phyloP scores from a whole-genome alignment of 2,797 vertebrate genomes.

The Aldrovandia affinis region DNA sequence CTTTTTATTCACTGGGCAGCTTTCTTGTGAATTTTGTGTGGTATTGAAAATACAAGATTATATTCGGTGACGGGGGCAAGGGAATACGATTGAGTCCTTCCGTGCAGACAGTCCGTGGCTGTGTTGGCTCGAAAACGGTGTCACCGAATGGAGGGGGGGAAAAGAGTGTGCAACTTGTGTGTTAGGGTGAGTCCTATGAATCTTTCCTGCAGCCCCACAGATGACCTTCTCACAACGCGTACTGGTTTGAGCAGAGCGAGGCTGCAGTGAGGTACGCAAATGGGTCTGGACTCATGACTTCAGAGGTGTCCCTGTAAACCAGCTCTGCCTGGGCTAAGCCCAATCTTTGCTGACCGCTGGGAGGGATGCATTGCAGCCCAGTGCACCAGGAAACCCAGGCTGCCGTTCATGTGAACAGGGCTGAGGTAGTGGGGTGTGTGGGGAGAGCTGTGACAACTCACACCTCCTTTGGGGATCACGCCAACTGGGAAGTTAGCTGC shows the following conservation, averaged over 20 bases:
- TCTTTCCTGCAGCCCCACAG: slow-evolving; percentile 47
- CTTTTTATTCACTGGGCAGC: slow-evolving; percentile 43
- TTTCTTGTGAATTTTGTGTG: slow-evolving; percentile 43
- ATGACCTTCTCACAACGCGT: slow-evolving; percentile 27
- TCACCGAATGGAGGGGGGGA: not conserved
- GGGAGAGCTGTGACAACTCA: too few relatives aligned
- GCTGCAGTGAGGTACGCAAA: not conserved
- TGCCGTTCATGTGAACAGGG: slow-evolving; percentile 35
- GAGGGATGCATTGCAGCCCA: slow-evolving; percentile 6
- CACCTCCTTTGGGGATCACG: too few relatives aligned
- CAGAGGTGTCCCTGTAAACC: slow-evolving; percentile 48
- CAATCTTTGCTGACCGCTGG: slow-evolving; percentile 45
- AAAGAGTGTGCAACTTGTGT: slow-evolving; percentile 27
- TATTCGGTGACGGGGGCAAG: slow-evolving; percentile 44
- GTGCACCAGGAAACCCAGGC: slow-evolving; percentile 39
- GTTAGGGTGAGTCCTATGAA: slow-evolving; percentile 42
- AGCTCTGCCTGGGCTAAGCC: slow-evolving; percentile 44
- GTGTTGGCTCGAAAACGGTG: not conserved
- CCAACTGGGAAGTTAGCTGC: not conserved
- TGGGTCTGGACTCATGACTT: slow-evolving; percentile 20
- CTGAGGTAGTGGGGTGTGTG: too few relatives aligned
- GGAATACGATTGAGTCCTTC: slow-evolving; percentile 30
- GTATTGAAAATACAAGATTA: slow-evolving; percentile 42
- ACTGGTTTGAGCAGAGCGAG: slow-evolving; percentile 5
- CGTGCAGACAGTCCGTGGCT: slow-evolving; percentile 14